Conservation (phyloP, 1,140 invertebrate genomes). For the Eciton burchellii region DNA sequence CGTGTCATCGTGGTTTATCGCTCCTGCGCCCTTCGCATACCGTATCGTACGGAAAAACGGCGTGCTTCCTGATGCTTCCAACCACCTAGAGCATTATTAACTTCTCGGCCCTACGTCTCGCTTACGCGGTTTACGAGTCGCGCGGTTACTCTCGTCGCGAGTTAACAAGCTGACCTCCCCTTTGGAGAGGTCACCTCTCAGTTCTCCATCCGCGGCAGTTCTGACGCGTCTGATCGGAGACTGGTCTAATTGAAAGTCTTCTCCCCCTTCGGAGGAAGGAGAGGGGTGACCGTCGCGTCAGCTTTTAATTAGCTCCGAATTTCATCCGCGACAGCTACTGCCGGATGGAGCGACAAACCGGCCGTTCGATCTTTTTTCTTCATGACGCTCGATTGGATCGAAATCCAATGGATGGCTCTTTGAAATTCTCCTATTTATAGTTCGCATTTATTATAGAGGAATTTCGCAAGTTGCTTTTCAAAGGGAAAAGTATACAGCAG, state of each 20-base stretch:
- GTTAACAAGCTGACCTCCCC: slow-evolving; percentile 1
- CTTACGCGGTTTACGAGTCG: slow-evolving; percentile 17
- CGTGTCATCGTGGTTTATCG: background rate
- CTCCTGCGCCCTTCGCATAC: slow-evolving; percentile 15
- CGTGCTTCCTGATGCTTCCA: background rate
- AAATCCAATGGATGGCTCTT: background rate
- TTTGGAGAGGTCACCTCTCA: background rate
- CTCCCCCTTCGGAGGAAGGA: background rate
- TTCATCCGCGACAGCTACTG: background rate
- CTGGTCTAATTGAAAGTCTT: no score
- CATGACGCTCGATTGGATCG: background rate
- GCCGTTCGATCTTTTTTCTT: background rate
- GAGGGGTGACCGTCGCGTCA: background rate
- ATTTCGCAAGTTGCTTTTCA: background rate
- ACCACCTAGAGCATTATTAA: slow-evolving; percentile 18
- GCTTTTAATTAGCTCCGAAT: background rate
- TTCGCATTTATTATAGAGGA: background rate
- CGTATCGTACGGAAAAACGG: background rate
- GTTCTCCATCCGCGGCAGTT: background rate
- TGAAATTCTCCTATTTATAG: no score
- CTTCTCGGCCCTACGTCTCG: slow-evolving; percentile 19
- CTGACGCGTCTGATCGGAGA: no score
- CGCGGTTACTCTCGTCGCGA: background rate
- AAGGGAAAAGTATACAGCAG: background rate
- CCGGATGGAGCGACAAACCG: background rate